These are phyloP conservation scores for Echinometra lucunter DNA, from an alignment of 53 echinoderm and acorn worm species.

Conservation along the genomic window DNA sequence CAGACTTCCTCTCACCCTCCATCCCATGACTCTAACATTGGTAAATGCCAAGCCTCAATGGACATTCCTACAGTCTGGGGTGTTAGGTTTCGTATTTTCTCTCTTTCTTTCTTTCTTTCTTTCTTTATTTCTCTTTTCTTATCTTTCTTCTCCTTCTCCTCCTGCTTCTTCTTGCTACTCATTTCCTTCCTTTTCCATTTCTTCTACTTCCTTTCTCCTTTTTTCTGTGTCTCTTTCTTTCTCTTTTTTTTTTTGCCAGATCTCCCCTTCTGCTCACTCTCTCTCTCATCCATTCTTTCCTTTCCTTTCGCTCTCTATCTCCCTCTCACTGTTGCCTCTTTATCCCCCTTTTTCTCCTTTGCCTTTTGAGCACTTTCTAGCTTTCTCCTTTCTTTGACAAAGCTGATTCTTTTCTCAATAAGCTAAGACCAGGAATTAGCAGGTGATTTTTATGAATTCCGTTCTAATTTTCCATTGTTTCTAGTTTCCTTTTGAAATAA, in stretches of 20 bases:
- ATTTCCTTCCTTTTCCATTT: too few species aligned
- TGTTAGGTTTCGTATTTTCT: neutral
- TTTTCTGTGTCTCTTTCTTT: too few species aligned
- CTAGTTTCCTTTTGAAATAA: too few species aligned
- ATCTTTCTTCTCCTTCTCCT: neutral
- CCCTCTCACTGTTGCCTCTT: too few species aligned
- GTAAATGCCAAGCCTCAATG: neutral
- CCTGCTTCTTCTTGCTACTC: neutral
- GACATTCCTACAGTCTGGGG: neutral
- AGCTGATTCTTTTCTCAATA: too few species aligned
- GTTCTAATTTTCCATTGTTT: neutral
- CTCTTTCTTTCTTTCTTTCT: neutral
- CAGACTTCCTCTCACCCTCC: neutral
- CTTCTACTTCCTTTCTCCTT: too few species aligned
- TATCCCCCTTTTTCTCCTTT: too few species aligned
- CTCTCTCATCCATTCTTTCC: neutral
- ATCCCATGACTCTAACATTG: neutral
- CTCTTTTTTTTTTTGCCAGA: too few species aligned
- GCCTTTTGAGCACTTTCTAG: too few species aligned
- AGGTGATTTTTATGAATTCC: neutral
- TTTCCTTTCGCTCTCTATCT: neutral
- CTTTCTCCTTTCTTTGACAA: too few species aligned
- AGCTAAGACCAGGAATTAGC: neutral
- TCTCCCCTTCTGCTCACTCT: too few species aligned
- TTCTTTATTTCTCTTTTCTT: neutral